Percentiles rank a stretch among this genome's conserved stretches.
phyloP scores from a whole-genome alignment of 2,113 vertebrate species.

The Cottus gobio region DNA sequence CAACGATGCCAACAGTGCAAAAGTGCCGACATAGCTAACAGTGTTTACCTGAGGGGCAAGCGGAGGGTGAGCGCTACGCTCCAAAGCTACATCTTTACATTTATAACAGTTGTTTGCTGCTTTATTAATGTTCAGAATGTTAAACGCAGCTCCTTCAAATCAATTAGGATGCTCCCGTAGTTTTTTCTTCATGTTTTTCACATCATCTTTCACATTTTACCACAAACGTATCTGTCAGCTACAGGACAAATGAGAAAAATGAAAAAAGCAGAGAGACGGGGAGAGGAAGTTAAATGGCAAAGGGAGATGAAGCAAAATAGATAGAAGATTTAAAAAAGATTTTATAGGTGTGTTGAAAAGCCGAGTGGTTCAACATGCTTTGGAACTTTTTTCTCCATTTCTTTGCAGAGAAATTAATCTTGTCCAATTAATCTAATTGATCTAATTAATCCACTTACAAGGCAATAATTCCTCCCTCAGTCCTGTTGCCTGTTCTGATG shows the following conservation, averaged over 20 bases:
- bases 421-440: constrained; percentile 38
- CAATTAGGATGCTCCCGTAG: background rate
- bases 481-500: constrained; percentile 9
- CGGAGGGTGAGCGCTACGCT: background rate
- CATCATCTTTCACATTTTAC: background rate
- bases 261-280: background rate
- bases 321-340: background rate
- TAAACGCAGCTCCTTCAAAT: background rate
- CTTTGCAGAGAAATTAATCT: constrained; percentile 29
- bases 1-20: background rate
- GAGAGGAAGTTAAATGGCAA: background rate
- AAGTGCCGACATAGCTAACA: background rate
- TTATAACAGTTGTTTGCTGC: background rate
- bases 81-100: background rate
- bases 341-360: background rate
- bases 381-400: background rate
- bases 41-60: background rate
- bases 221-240: background rate
- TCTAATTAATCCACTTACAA: constrained; percentile 40
- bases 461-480: constrained; percentile 11
- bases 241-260: background rate
- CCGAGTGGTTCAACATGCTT: background rate
- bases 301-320: background rate
- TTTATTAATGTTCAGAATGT: background rate
- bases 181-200: background rate